Evolutionary conservation across 2,797 vertebrate species (phyloP), one percentile per base, ranked within the genome.

Genomic region (Enteromius viviparus): DNA sequence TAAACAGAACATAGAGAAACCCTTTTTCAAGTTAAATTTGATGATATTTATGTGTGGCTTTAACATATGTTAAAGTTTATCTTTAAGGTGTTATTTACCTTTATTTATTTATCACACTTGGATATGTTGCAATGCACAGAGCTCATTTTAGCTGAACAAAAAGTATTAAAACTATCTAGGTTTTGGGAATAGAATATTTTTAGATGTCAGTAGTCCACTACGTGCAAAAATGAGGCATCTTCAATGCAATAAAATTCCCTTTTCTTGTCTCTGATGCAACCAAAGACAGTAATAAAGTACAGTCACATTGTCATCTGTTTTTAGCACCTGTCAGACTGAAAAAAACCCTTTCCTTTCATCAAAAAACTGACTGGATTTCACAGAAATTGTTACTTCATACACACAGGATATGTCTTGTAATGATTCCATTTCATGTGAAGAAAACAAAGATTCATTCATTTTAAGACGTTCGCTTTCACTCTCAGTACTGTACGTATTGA

Each of bases 111-210:
- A 70, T 66, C 51, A 34, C 19, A 23, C 32, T 58, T 45, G 40
- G 42, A 71, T 62, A 34, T 3, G 19, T 32, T 2, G 15, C 12
- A 70, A 34, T 70, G 71, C 12, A 42, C 29, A 80, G 11, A 45
- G 17, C 12, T 71, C 12, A 12, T 49, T 51, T 74, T 47, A 62
- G 9, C 29, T 26, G 29, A 74, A 64, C 64, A 74, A 74, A 72
- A 74, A 17, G 32, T 12, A 58, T 58, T 23, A 60, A 74, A 49
- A 74, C 55, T 23, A 1, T 12, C 64, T 34, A 26, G 62, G 23
- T 74, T 42, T 72, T 74, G 14, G 53, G 14, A 81, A 81, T 42
- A 72, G 4, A 81, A 64, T 74, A 81, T 81, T 81, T 81, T 64
- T 65, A 64, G 69, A 51, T 15, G 66, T 80, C 51, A 71, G 68